A percentile compares a stretch with the other conserved stretches of the same genome.
Conservation (phyloP, 2,113 vertebrate genomes). For the Bucco capensis region DNA sequence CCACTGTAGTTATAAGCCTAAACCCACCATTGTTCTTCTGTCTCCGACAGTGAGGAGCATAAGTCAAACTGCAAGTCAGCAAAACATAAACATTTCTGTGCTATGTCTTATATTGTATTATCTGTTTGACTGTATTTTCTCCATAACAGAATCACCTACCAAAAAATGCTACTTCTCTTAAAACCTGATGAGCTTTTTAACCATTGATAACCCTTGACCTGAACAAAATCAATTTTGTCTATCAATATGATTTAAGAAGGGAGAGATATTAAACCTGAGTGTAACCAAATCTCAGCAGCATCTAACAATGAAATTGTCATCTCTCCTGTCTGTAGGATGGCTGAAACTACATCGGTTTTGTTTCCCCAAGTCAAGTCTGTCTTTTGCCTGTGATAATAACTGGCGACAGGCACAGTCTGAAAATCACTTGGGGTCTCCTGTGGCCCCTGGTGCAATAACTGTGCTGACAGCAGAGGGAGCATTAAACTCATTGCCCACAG, state of each 20-base stretch:
- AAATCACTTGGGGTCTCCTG: no score
- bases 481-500: no score
- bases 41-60: neutral
- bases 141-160: neutral
- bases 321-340: neutral
- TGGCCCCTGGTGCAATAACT: no score
- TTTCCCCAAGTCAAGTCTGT: no score
- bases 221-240: neutral
- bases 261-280: neutral
- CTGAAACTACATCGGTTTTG: no score
- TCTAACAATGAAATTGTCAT: neutral
- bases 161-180: neutral
- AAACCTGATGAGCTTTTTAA: neutral
- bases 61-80: neutral
- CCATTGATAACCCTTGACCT: neutral
- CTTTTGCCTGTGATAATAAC: no score
- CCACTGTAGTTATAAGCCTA: neutral
- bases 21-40: neutral
- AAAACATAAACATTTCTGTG: neutral
- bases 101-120: neutral
- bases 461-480: no score
- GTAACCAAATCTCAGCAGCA: neutral
- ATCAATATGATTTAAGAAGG: neutral
- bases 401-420: no score
- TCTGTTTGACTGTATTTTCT: neutral